phyloP scores from a whole-genome alignment of 2,113 vertebrate species.

The Pogona vitticeps region DNA sequence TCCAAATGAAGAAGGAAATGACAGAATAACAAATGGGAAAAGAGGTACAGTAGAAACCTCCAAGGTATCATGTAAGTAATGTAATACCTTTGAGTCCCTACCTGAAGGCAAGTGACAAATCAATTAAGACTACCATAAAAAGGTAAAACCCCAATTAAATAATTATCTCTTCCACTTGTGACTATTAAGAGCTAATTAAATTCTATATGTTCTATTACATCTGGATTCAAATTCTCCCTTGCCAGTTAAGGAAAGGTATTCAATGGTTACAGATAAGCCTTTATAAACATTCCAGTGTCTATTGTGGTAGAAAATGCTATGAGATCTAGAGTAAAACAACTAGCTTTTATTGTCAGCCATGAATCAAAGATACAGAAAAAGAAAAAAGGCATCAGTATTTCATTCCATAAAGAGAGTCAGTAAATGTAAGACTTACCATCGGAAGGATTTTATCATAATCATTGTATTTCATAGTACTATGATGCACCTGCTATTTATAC shows the following conservation, averaged over 20 bases:
- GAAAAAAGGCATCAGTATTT: not conserved
- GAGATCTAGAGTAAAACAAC: not conserved
- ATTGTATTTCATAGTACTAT: not conserved
- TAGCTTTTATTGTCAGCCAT: not conserved
- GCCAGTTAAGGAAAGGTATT: constrained; percentile 11
- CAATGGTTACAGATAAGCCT: constrained; percentile 19
- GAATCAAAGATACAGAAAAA: not conserved
- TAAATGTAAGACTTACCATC: not conserved
- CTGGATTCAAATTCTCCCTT: not conserved
- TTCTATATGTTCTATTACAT: not conserved
- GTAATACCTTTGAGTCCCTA: not conserved
- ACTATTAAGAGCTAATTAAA: constrained; percentile 43
- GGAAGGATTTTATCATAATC: not conserved
- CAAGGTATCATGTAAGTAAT: constrained; percentile 15
- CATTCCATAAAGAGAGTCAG: not conserved
- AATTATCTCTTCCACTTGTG: constrained; percentile 28
- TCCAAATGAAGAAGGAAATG: not conserved
- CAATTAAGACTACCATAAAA: constrained; percentile 17
- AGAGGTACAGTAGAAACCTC: not conserved
- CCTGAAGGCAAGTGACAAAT: constrained; percentile 29
- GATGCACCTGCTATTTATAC: not conserved
- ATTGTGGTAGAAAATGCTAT: not conserved
- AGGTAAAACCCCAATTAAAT: constrained; percentile 42
- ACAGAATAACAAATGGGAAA: constrained; percentile 12
- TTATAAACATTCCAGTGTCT: constrained; percentile 13